Evolutionary conservation across 2,113 vertebrate genomes (phyloP).

Genomic region (Cranoglanis bouderius): DNA sequence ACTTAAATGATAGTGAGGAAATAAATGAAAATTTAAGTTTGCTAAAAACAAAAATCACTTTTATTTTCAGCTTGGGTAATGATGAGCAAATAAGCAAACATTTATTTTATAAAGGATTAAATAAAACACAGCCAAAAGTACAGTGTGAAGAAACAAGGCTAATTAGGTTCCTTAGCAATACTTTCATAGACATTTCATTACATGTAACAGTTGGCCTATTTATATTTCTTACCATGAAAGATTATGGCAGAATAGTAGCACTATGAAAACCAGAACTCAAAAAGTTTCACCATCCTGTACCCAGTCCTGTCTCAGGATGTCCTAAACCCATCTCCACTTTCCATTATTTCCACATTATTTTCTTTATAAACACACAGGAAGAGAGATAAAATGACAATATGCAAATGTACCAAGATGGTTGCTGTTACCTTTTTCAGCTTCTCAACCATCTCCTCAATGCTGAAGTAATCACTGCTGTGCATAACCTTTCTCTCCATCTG

Average conservation of each 20-base stretch:
- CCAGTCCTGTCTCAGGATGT: not conserved
- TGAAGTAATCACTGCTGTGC: constrained; percentile 78
- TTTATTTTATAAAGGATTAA: not conserved
- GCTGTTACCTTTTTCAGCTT: constrained; percentile 89
- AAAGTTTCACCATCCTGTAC: not conserved
- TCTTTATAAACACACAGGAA: not conserved
- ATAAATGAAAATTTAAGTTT: not conserved
- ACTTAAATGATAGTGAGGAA: not conserved
- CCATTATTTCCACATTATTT: not conserved
- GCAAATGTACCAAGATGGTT: not conserved
- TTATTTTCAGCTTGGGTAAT: not conserved
- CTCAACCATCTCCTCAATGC: constrained; percentile 92
- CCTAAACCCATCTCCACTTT: not conserved
- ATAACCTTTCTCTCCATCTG: constrained; percentile 92
- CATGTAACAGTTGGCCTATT: constrained; percentile 7
- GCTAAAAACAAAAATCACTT: not conserved
- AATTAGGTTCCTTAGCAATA: not conserved
- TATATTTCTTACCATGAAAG: not conserved
- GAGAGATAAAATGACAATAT: not conserved
- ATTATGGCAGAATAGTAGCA: not conserved
- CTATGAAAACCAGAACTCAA: not conserved
- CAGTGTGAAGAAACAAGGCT: not conserved
- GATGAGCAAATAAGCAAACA: not conserved
- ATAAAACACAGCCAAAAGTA: not conserved
- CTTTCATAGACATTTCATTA: constrained; percentile 5